phyloP scores from a whole-genome alignment of 2,797 vertebrate genomes.

The Anableps anableps region DNA sequence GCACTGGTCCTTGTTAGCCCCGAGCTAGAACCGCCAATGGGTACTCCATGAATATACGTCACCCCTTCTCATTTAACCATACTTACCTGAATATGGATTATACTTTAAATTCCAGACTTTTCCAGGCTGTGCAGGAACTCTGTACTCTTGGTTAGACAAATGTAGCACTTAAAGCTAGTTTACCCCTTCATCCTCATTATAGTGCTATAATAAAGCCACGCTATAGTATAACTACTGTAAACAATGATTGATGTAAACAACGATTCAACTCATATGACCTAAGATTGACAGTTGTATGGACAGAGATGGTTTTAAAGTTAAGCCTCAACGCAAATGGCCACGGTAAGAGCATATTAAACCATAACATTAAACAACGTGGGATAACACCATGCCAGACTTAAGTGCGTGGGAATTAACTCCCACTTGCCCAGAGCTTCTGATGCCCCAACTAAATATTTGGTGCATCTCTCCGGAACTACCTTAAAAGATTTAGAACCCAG shows the following conservation, averaged over 20 bases:
- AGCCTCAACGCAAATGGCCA: background rate
- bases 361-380: slow-evolving; percentile 6
- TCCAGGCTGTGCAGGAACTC: background rate
- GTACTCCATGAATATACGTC: background rate
- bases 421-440: slow-evolving; percentile 24
- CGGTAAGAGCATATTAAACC: background rate
- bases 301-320: background rate
- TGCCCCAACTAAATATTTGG: slow-evolving; percentile 7
- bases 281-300: background rate
- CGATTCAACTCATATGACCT: background rate
- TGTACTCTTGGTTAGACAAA: background rate
- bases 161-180: background rate
- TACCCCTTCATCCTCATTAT: background rate
- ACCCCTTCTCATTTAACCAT: background rate
- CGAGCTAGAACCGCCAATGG: too few species aligned
- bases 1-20: too few species aligned
- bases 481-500: slow-evolving; percentile 72
- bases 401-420: slow-evolving; percentile 74
- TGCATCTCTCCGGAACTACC: slow-evolving; percentile 63
- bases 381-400: slow-evolving; percentile 32
- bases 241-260: background rate
- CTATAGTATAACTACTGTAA: background rate
- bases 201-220: background rate
- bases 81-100: background rate
- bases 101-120: background rate